A percentile compares a stretch with the other conserved stretches of the same genome.
Evolutionary conservation across 2,888 invertebrate species (phyloP).

Genomic region (Hecatera dysodea): DNA sequence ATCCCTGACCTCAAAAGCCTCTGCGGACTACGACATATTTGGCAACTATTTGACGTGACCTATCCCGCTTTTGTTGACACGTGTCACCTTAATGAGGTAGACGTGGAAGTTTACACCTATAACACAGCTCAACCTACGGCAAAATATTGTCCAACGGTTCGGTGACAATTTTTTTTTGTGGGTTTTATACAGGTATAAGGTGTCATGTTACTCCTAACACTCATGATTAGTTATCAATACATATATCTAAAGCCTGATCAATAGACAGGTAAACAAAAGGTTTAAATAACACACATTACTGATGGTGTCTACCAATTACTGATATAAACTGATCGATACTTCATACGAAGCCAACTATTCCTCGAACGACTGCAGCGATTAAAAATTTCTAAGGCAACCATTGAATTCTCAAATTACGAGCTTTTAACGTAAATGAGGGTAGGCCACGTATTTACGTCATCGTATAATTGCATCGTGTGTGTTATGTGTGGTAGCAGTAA

Average conservation of each 20-base stretch:
- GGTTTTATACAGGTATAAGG: slow-evolving; percentile 15
- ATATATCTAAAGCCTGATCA: slow-evolving; percentile 2
- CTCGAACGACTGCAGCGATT: slow-evolving; percentile 49
- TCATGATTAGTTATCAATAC: slow-evolving; percentile 2
- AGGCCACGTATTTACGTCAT: slow-evolving; percentile 32
- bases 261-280: slow-evolving; percentile 16
- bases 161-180: not conserved
- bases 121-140: slow-evolving; percentile 1
- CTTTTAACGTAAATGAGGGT: slow-evolving; percentile 36
- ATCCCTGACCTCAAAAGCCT: slow-evolving; percentile 35
- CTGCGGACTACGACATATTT: slow-evolving; percentile 25
- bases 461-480: slow-evolving; percentile 27
- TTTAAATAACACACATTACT: slow-evolving; percentile 39
- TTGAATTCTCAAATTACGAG: slow-evolving; percentile 24
- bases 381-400: slow-evolving; percentile 40
- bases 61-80: slow-evolving; percentile 48
- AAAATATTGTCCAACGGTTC: not conserved
- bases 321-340: slow-evolving; percentile 50
- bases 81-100: slow-evolving; percentile 51
- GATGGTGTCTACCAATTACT: slow-evolving; percentile 40
- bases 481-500: slow-evolving; percentile 38
- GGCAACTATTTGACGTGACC: slow-evolving; percentile 40
- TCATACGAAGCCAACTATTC: slow-evolving; percentile 25
- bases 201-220: slow-evolving; percentile 2
- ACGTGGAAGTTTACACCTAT: slow-evolving; percentile 26